phyloP scores from a whole-genome alignment of 1,140 invertebrate genomes.

The Psilanteris sp. region DNA sequence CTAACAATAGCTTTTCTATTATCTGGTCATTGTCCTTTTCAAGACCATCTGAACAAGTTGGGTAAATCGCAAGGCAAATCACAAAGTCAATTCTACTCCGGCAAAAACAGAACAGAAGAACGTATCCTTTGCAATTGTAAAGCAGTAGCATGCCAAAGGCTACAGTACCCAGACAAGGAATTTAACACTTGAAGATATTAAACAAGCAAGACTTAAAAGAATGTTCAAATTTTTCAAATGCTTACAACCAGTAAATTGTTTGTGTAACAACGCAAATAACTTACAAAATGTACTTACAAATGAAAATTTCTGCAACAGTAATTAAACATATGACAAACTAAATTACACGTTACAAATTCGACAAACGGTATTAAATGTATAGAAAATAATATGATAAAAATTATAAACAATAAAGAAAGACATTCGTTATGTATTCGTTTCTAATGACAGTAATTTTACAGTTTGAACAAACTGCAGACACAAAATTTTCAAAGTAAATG shows the following conservation, averaged over 20 bases:
- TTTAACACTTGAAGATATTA: slow-evolving; percentile 36
- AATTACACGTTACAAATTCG: no score
- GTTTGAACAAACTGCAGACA: no score
- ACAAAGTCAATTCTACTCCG: slow-evolving; percentile 39
- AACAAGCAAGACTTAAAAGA: slow-evolving; percentile 11
- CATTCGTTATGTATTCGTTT: no score
- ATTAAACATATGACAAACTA: no score
- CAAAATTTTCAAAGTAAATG: no score
- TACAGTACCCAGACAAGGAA: slow-evolving; percentile 19
- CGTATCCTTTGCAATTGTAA: slow-evolving; percentile 13
- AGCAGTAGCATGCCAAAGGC: slow-evolving; percentile 11
- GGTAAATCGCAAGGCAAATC: slow-evolving; percentile 36
- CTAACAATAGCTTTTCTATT: no score
- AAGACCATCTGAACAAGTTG: slow-evolving; percentile 26
- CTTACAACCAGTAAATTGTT: slow-evolving; percentile 1
- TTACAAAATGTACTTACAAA: no score
- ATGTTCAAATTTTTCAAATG: slow-evolving; percentile 13
- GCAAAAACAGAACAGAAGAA: slow-evolving; percentile 28
- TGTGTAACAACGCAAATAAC: slow-evolving; percentile 8
- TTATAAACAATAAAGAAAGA: no score
- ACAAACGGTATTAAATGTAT: no score
- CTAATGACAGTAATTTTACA: no score
- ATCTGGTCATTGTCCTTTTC: slow-evolving; percentile 25
- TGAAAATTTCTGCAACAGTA: no score
- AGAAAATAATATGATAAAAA: no score